Percentiles rank a stretch among this genome's conserved stretches.
phyloP scores from a whole-genome alignment of 2,888 invertebrate genomes.

The Dryobota labecula region DNA sequence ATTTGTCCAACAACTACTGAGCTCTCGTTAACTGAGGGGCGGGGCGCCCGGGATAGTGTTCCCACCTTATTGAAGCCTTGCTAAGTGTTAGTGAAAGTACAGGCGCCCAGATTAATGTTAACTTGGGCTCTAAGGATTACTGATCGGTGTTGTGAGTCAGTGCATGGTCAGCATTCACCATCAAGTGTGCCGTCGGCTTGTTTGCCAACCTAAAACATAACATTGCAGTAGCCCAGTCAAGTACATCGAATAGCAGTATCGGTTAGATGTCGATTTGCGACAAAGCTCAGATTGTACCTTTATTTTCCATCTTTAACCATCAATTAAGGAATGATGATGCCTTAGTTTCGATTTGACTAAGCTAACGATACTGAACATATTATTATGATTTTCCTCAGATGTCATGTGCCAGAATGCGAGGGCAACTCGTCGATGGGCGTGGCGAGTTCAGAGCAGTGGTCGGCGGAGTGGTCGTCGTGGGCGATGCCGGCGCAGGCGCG shows the following conservation, averaged over 20 bases:
- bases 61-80: conserved; percentile 2
- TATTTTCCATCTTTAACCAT: background rate
- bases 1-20: background rate
- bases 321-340: background rate
- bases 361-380: background rate
- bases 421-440: conserved; percentile 69
- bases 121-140: background rate
- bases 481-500: conserved; percentile 76
- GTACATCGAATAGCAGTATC: background rate
- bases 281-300: background rate
- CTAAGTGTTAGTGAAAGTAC: conserved; percentile 31
- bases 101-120: background rate
- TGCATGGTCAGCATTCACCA: background rate
- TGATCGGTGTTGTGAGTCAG: background rate
- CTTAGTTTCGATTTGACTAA: background rate
- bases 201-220: background rate
- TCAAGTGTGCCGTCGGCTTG: background rate
- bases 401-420: conserved; percentile 89
- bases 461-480: conserved; percentile 74
- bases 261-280: background rate
- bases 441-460: conserved; percentile 68
- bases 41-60: conserved; percentile 19
- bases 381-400: conserved; percentile 74
- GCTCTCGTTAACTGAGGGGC: conserved; percentile 1
- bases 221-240: background rate